Conservation (phyloP, 1,140 invertebrate genomes). For the Drosophila ambigua region DNA sequence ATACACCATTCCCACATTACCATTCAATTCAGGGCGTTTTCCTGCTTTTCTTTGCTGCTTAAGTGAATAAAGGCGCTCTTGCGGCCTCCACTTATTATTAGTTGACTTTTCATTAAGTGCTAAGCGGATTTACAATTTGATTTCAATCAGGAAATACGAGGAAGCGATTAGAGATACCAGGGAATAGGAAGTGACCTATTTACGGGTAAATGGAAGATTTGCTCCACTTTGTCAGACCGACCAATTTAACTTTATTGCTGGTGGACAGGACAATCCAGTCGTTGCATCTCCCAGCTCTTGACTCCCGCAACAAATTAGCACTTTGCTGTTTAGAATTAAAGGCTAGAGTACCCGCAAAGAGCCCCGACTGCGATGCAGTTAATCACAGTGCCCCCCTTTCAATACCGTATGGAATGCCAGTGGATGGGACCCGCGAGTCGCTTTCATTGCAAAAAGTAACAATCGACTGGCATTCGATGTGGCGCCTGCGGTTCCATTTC, state of each 20-base stretch:
- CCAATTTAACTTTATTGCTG: conserved; percentile 25
- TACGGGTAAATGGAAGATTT: conserved; percentile 3
- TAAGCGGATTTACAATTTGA: conserved; percentile 38
- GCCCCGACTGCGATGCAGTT: conserved; percentile 50
- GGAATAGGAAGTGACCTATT: conserved; percentile 22
- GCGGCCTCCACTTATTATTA: not conserved
- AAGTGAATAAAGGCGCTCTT: too few species aligned
- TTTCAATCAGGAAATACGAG: conserved; percentile 48
- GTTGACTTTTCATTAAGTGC: conserved; percentile 43
- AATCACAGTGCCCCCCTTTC: conserved; percentile 51
- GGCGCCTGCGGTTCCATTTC: conserved; percentile 40
- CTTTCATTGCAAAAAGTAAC: conserved; percentile 40
- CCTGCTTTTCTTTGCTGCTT: conserved; percentile 10
- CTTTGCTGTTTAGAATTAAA: conserved; percentile 61
- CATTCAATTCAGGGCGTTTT: not conserved
- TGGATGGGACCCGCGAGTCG: conserved; percentile 54
- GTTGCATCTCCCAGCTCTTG: conserved; percentile 1
- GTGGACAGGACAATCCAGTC: too few species aligned
- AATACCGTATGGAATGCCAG: conserved; percentile 18
- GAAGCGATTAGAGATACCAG: conserved; percentile 32
- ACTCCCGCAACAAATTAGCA: conserved; percentile 52
- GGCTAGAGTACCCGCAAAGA: conserved; percentile 37
- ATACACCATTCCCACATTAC: too few species aligned
- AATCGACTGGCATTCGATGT: conserved; percentile 42
- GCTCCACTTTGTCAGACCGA: not conserved